Evolutionary conservation across 2,797 vertebrate species (phyloP).

Genomic region (Scarus forsteni): DNA sequence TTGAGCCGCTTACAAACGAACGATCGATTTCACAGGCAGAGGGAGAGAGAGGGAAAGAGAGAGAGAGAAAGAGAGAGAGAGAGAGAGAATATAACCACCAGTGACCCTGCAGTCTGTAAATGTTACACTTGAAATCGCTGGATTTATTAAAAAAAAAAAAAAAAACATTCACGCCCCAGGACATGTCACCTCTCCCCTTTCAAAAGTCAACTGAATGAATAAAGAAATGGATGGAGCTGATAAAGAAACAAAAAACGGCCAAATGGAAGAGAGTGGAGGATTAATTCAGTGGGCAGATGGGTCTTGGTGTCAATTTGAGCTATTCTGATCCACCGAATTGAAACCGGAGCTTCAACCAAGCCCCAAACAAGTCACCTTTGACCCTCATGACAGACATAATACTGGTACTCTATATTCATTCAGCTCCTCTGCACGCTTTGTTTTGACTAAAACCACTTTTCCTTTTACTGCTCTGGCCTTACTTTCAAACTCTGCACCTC

Average conservation of each 20-base stretch:
- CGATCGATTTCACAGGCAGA: slow-evolving; percentile 82
- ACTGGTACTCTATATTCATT: slow-evolving; percentile 75
- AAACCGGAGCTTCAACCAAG: slow-evolving; percentile 80
- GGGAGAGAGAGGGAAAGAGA: slow-evolving; percentile 47
- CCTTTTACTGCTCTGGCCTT: slow-evolving; percentile 64
- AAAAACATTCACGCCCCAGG: slow-evolving; percentile 75
- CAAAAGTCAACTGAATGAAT: slow-evolving; percentile 85
- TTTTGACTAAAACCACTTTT: slow-evolving; percentile 70
- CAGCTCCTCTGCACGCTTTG: slow-evolving; percentile 70
- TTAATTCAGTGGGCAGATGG: slow-evolving; percentile 85
- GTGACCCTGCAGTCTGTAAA: slow-evolving; percentile 86
- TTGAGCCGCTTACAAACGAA: slow-evolving; percentile 85
- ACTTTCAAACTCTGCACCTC: slow-evolving; percentile 70
- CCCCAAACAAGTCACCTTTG: slow-evolving; percentile 80
- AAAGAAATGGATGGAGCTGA: slow-evolving; percentile 85
- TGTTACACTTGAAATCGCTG: slow-evolving; percentile 86
- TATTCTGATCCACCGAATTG: slow-evolving; percentile 84
- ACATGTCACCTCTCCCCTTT: slow-evolving; percentile 86
- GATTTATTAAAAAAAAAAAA: slow-evolving; percentile 60
- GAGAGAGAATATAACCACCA: slow-evolving; percentile 74
- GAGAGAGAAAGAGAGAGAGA: slow-evolving; percentile 41
- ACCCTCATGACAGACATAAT: slow-evolving; percentile 78
- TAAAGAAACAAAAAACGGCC: slow-evolving; percentile 80
- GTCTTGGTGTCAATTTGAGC: slow-evolving; percentile 87
- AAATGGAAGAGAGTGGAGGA: slow-evolving; percentile 83